phyloP scores from a whole-genome alignment of 2,113 vertebrate species.

The Hippocampus zosterae region DNA sequence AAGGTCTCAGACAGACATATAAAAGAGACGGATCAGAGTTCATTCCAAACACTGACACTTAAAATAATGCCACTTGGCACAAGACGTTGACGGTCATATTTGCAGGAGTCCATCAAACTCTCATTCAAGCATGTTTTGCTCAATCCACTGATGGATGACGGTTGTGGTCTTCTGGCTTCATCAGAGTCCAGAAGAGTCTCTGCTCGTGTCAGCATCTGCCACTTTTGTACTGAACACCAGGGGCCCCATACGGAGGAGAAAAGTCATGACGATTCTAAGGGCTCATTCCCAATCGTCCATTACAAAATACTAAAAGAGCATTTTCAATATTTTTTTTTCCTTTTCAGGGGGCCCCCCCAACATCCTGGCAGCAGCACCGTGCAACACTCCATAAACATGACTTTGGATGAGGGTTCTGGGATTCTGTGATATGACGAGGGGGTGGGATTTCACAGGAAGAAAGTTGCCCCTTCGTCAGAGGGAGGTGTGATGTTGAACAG shows the following conservation, averaged over 20 bases:
- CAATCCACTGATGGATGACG: not conserved
- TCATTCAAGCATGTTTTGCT: constrained; percentile 21
- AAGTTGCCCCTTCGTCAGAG: constrained; percentile 3
- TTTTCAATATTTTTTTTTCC: not conserved
- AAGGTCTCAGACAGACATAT: constrained; percentile 32
- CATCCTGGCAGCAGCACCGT: not conserved
- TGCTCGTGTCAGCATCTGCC: constrained; percentile 24
- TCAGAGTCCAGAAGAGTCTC: constrained; percentile 16
- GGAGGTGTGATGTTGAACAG: constrained; percentile 16
- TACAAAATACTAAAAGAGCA: not conserved
- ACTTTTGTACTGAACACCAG: constrained; percentile 32
- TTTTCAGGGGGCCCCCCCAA: no score
- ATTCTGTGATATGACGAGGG: constrained; percentile 13
- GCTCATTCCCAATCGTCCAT: not conserved
- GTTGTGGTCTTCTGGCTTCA: constrained; percentile 9
- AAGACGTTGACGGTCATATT: constrained; percentile 30
- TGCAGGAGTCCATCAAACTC: constrained; percentile 40
- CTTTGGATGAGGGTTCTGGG: not conserved
- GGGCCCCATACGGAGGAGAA: not conserved
- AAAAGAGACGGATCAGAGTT: constrained; percentile 39
- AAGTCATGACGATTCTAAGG: not conserved
- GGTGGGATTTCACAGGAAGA: not conserved
- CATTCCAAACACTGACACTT: constrained; percentile 36
- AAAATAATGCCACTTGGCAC: constrained; percentile 28
- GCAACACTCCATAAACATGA: constrained; percentile 20